Base-by-base conservation (phyloP, 2,888 invertebrate genomes). In the Molanna angustata region DNA sequence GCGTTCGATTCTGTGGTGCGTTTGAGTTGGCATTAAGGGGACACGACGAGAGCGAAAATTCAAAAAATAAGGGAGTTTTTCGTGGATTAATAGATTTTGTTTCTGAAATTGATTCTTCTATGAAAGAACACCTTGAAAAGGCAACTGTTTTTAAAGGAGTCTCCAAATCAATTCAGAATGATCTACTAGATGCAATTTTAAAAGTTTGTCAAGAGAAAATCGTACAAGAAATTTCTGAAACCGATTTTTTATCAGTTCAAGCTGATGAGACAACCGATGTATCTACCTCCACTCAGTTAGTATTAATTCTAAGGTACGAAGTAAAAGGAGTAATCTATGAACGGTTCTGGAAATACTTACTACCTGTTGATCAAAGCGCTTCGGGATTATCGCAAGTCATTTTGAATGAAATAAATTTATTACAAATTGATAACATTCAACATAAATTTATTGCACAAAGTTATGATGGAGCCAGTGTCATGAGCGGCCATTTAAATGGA, bases 101-200 rank as follows among this genome's bases (percentile, higher is more conserved):
- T 17, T 57, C 62, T 35, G 61, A 61, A 31, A 39, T 65, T 7
- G 62, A 66, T 53, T 48, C 47, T 19, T 54, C 42, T 22, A 54
- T 64, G 31, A 59, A 63, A 44, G 56, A 59, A 27, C 63, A 62
- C 51, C 46, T 66, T 37, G 49, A 61, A 20, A 60, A 45, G 13
- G 40, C 59, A 9, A 56, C 60, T 11, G 61, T 61, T 18, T 66
- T 66, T 57, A 62, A 64, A 60, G 64, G 62, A 9, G 58, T 58
- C n/a, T 64, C 63, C 2, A 64, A 63, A 58, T 56, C 53, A 4
- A 63, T 66, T 46, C 66, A 64, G 56, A 66, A 65, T 54, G 65
- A 66, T 42, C 44, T 67, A 4, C 50, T 67, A 18, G 58, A 66
- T 11, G 62, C 60, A 19, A 65, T 66, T 48, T 54, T 65, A 9